Evolutionary conservation across 2,888 invertebrate genomes (phyloP), one percentile per base, ranked within the genome.

Genomic region (Cosmorhoe ocellata): DNA sequence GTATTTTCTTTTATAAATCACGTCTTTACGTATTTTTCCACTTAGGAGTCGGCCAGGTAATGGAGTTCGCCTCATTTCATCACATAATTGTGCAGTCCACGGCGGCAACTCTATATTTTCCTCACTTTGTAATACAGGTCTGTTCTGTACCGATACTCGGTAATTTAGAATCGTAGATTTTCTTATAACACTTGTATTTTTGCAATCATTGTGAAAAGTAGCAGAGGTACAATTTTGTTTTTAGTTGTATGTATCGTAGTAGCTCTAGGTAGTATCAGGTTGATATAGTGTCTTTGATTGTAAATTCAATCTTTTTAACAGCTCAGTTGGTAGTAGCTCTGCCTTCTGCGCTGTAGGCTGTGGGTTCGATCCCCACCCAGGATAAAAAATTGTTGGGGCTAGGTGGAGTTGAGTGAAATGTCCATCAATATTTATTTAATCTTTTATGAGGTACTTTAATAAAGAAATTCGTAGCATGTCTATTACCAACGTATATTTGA

Each of bases 171-270:
- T 39, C 12, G 38, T 54, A 36, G 40, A 44, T 45, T 61, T 61
- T 60, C 58, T 50, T 56, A 51, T 53, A 52, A 43, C 40, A 40
- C 56, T 41, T 50, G 42, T 40, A 33, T 33, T 53, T 58, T 54
- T 47, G 58, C 47, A 60, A 60, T 44, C 49, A 36, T 43, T 45
- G 50, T 44, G 52, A 47, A 44, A 53, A 43, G 40, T 30, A 27
- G 22, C 31, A 9, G 36, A 41, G 44, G 5, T 24, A 36, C 39
- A 9, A 22, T 7, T 28, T n/a, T 40, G 12, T 37, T 37, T 31
- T 24, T 22, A 37, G 14, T 4, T 1, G 7, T 44, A 24, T 26
- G 36, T 37, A 36, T 18, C 18, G 5, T 2, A 18, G 18, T 18
- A 18, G 18, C 18, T 18, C 18, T 18, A 18, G 18, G 18, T 18